Base-by-base conservation (phyloP, 2,113 vertebrate species). In the Cranoglanis bouderius region DNA sequence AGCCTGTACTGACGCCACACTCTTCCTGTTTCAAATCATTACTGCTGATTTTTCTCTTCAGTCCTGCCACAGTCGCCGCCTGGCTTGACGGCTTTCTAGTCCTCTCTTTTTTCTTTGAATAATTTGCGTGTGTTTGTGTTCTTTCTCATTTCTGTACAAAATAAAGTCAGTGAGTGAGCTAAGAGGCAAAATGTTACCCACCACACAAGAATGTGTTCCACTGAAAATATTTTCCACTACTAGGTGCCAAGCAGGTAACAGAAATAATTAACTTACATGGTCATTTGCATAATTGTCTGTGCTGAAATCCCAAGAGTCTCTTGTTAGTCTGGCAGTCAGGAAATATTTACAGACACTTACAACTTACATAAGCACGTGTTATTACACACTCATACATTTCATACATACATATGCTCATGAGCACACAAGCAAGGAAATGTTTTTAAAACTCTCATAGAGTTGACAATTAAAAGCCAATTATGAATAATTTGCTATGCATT, bases 1-100 rank as follows among this genome's bases (percentile, higher is more conserved):
- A 94, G 95, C 94, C 94, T 94, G 94, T 95, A 94, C 97, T 96
- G 97, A 97, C 97, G 97, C 98, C 97, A 96, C 93, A 94, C 96
- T 97, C 96, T 98, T 99, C 98, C 98, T 98, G 98, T 98, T 98
- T 97, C 96, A 97, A 97, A 97, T 97, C 96, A 96, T 96, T 93
- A 96, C 96, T 97, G 96, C 96, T 95, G 95, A 96, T 97, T 97
- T 95, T 97, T 96, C 96, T 96, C 95, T 94, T 92, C 90, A 93
- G 93, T 96, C 95, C 93, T 93, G 88, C 95, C 95, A 95, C 92
- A 91, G 93, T 91, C 77, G 88, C 95, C 93, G 94, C 95, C 94
- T 89, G 90, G 92, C 92, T 91, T 70, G 91, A 81, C 82, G 75
- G 88, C 89, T 91, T 90, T 89, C 57, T 85, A 49, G 87, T 87